These are phyloP conservation scores for Rotaria macrura DNA, from an alignment of 2,888 invertebrate genomes.

Conservation along the genomic window DNA sequence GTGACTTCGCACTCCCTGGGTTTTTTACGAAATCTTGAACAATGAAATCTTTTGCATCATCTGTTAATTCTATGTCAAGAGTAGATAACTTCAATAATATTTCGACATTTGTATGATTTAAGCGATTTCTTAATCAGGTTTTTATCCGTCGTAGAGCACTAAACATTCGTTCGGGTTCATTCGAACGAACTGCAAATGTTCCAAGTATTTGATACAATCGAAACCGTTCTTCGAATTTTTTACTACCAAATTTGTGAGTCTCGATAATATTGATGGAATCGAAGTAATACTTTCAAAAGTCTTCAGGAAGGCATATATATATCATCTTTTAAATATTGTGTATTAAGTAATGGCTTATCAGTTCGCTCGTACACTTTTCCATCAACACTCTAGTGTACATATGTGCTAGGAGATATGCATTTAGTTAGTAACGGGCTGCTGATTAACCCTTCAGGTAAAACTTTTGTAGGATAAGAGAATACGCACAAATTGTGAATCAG, in stretches of 20 bases:
- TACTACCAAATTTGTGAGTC: background rate
- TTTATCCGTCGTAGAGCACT: no score
- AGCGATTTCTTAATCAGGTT: background rate
- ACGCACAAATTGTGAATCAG: background rate
- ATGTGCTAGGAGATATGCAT: background rate
- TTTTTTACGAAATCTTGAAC: background rate
- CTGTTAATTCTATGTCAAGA: background rate
- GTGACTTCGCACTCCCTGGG: background rate
- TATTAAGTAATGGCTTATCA: background rate
- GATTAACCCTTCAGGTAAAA: background rate
- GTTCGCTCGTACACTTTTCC: background rate
- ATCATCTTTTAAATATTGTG: background rate
- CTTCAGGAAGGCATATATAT: background rate
- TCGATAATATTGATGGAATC: background rate
- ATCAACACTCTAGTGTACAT: background rate
- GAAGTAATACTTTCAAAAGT: background rate
- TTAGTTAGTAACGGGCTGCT: background rate
- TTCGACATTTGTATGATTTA: background rate
- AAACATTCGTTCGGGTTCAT: no score
- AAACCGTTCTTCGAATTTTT: no score
- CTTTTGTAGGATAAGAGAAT: background rate
- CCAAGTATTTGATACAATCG: no score
- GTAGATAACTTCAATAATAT: background rate
- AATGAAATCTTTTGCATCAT: background rate
- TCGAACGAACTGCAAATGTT: no score